Evolutionary conservation across 2,113 vertebrate genomes (phyloP).

Genomic region (Spilogale gracilis): DNA sequence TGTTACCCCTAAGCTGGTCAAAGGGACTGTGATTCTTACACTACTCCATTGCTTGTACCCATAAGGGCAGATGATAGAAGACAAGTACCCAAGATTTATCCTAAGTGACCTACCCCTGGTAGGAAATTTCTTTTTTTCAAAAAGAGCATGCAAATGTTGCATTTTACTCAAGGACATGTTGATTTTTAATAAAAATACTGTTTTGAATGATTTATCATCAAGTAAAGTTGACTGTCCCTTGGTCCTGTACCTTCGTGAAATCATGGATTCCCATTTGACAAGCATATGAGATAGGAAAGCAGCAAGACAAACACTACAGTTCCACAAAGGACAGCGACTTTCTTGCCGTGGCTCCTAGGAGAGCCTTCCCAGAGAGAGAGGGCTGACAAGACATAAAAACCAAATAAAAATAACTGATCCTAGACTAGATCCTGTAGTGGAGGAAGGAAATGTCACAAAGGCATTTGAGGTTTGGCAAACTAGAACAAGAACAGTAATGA

Average conservation of each 20-base stretch:
- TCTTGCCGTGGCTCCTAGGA: no score
- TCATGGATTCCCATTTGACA: neutral
- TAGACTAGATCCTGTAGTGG: neutral
- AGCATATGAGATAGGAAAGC: neutral
- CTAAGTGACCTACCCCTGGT: neutral
- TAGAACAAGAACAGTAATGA: neutral
- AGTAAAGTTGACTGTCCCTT: neutral
- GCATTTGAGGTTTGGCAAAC: neutral
- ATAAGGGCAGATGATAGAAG: neutral
- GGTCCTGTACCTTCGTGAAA: neutral
- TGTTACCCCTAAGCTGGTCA: no score
- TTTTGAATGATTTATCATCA: neutral
- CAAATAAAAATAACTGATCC: neutral
- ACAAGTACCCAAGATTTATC: neutral
- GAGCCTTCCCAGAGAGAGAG: neutral
- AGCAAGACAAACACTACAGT: fast-evolving
- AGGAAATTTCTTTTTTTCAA: neutral
- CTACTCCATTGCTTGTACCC: neutral
- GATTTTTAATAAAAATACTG: neutral
- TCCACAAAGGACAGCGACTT: fast-evolving
- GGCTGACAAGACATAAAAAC: neutral
- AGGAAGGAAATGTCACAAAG: neutral
- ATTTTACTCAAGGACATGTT: neutral
- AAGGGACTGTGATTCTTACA: neutral
- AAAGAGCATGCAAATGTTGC: neutral